Conservation (phyloP, 2,888 invertebrate species). For the Anagyrus pseudococci region DNA sequence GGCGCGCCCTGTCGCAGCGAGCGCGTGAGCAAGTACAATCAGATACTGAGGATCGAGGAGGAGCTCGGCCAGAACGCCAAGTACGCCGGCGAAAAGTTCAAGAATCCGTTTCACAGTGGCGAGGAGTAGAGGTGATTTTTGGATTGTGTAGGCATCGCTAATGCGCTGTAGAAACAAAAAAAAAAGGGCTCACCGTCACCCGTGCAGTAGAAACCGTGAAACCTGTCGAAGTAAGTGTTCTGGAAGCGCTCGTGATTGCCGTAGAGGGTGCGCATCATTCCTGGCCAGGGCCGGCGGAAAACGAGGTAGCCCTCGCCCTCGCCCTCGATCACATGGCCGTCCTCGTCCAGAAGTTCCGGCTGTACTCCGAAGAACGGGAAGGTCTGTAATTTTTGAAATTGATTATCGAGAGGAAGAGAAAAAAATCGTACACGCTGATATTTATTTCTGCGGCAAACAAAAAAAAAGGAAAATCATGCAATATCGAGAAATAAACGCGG, state of each 20-base stretch:
- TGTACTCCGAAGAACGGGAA: conserved; percentile 98
- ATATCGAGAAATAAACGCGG: background rate
- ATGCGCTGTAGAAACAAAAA: conserved; percentile 10
- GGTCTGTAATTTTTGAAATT: conserved; percentile 69
- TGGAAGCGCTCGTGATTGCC: conserved; percentile 91
- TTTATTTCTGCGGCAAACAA: background rate
- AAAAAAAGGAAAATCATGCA: background rate
- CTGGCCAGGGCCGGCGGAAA: conserved; percentile 96
- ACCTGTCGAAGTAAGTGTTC: conserved; percentile 92
- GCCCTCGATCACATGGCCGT: conserved; percentile 83
- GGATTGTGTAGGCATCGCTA: no score
- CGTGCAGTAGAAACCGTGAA: conserved; percentile 96
- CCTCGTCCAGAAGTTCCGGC: conserved; percentile 86
- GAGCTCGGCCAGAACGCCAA: conserved; percentile 52
- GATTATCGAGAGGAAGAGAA: no score
- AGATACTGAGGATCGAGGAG: conserved; percentile 55
- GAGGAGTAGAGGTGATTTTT: background rate
- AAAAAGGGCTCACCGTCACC: conserved; percentile 82
- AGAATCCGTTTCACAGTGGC: conserved; percentile 38
- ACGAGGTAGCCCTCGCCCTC: conserved; percentile 95
- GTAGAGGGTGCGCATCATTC: conserved; percentile 94
- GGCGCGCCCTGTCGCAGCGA: conserved; percentile 54
- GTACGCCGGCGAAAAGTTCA: conserved; percentile 50
- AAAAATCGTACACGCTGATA: background rate
- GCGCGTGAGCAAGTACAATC: conserved; percentile 55